Conservation (phyloP, 2,797 vertebrate genomes). For the Rhinella marina region DNA sequence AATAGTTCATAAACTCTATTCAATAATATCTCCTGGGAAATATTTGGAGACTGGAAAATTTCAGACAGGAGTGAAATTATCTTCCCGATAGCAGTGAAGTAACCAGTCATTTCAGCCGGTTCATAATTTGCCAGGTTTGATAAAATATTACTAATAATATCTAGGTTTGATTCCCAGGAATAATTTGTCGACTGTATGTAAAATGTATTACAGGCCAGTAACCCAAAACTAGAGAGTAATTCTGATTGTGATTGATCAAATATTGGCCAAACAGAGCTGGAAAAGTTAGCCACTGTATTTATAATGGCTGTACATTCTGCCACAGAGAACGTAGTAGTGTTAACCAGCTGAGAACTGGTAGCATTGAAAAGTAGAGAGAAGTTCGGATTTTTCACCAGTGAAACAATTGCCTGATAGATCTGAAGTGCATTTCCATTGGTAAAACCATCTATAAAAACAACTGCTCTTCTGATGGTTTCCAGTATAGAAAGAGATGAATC, state of each 20-base stretch:
- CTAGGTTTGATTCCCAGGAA: constrained; percentile 18
- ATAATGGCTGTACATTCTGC: constrained; percentile 25
- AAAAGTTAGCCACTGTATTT: constrained; percentile 15
- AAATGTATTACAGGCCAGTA: constrained; percentile 27
- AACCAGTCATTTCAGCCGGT: neutral
- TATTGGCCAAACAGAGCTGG: constrained; percentile 24
- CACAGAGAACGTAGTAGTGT: constrained; percentile 25
- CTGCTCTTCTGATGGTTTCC: constrained; percentile 53
- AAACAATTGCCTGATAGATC: constrained; percentile 42
- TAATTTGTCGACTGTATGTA: neutral
- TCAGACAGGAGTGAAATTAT: constrained; percentile 30
- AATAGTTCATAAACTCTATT: constrained; percentile 24
- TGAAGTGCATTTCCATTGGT: constrained; percentile 57
- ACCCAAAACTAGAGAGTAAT: constrained; percentile 35
- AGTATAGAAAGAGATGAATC: constrained; percentile 56
- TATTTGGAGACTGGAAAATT: constrained; percentile 4
- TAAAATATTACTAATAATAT: constrained; percentile 26
- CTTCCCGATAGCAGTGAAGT: constrained; percentile 36
- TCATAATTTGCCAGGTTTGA: neutral
- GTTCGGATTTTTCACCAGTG: neutral
- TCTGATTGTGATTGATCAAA: constrained; percentile 28
- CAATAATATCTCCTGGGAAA: constrained; percentile 24
- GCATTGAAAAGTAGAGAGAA: constrained; percentile 45
- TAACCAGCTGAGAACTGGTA: constrained; percentile 55
- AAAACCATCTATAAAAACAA: neutral